Conservation (phyloP, 2,888 invertebrate species). For the Dryobotodes eremita region DNA sequence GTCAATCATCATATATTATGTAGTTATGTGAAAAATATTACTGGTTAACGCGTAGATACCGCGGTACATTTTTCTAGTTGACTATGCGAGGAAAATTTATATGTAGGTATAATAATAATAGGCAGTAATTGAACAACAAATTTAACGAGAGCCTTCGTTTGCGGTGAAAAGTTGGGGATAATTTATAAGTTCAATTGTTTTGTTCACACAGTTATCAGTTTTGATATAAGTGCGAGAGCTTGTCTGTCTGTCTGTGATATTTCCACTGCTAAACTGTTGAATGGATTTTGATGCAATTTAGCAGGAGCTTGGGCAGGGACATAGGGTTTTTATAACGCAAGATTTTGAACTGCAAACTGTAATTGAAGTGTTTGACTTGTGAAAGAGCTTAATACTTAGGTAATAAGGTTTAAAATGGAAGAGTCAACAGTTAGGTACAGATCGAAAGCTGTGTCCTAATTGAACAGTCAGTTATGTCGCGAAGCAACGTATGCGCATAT, state of each 20-base stretch:
- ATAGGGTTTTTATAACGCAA: background rate
- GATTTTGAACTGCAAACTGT: background rate
- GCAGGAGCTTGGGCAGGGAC: background rate
- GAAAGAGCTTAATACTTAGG: background rate
- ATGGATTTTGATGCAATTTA: conserved; percentile 5
- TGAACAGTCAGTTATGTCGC: background rate
- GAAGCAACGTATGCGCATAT: conserved; percentile 4
- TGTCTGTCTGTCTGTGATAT: background rate
- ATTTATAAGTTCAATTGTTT: conserved; percentile 9
- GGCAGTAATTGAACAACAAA: background rate
- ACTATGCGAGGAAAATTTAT: conserved; percentile 10
- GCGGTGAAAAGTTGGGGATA: background rate
- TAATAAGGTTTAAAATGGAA: background rate
- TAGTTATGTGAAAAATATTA: conserved; percentile 28
- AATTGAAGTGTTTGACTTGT: background rate
- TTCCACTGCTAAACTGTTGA: conserved; percentile 3
- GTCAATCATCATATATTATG: conserved; percentile 7
- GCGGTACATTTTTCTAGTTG: background rate
- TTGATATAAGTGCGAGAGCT: background rate
- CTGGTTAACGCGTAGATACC: conserved; percentile 10
- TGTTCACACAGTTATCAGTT: background rate
- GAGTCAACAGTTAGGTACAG: no score
- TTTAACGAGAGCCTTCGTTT: background rate
- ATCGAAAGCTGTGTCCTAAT: background rate
- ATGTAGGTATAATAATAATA: background rate